Base-by-base conservation (phyloP, 2,113 vertebrate genomes). In the Ursus arctos region DNA sequence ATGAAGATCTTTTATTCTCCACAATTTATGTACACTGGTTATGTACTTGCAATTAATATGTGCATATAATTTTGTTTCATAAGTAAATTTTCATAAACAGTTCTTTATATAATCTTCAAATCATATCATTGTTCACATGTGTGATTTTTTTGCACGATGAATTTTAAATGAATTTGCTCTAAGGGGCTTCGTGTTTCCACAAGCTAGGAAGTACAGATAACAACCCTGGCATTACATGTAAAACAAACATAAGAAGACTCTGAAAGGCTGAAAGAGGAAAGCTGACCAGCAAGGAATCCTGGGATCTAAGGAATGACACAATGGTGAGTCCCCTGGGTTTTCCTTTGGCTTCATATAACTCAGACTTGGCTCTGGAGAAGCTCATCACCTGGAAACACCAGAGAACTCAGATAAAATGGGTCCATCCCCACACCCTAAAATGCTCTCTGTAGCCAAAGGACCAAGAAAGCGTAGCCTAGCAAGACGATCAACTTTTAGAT, bases 91-190 rank as follows among this genome's bases (percentile, higher is more conserved):
- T 85, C 19, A 3, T 53, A 36, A 84, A n/a, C 26, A 61, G 7
- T 47, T 49, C 67, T 51, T 6, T 47, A 83, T 76, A 33, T 63
- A 80, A 95, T 69, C 61, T 95, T 79, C 31, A n/a, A 2, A 55
- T 67, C 47, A 67, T 55, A 57, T 85, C 67, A 80, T 19, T 6
- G 7, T 74, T 63, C 79, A 10, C 28, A 47, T 28, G 10, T 72
- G 24, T 80, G 61, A 43, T 61, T 61, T 57, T 16, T 81, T 77
- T 31, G 7, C 51, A 43, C 21, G 49, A 69, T 71, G 26, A 80
- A 72, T 61, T 88, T 87, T 92, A 86, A 95, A 69, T 61, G 40
- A 91, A 40, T 61, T 69, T 85, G 33, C 36, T 59, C 49, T 80
- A 67, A 40, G 40, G 31, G 43, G 18, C 16, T 51, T 57, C 79